Percentiles rank a stretch among this genome's conserved stretches.
These are phyloP conservation scores for Spodoptera exigua DNA, from an alignment of 2,888 invertebrate species.

Conservation along the genomic window DNA sequence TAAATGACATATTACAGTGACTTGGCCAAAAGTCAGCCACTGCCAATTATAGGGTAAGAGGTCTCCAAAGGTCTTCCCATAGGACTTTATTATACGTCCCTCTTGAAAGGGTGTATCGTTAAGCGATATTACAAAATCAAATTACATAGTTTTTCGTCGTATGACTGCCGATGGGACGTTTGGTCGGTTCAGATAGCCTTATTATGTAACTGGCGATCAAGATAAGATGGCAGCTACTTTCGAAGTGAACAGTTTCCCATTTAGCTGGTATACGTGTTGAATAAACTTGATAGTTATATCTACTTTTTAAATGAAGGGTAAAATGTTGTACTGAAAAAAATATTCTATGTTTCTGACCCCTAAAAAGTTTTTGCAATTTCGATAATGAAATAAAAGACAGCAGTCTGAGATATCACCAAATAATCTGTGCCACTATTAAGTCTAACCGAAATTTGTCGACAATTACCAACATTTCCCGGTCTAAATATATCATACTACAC, in stretches of 20 bases:
- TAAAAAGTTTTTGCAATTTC: no score
- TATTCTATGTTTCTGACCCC: no score
- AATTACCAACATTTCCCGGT: constrained; percentile 34
- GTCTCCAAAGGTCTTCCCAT: constrained; percentile 58
- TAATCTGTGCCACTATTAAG: constrained; percentile 7
- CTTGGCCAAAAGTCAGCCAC: constrained; percentile 44
- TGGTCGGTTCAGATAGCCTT: constrained; percentile 27
- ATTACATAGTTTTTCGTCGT: constrained; percentile 65
- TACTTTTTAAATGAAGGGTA: background rate
- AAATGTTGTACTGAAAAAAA: background rate
- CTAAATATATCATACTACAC: constrained; percentile 43
- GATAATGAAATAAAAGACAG: no score
- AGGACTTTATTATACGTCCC: constrained; percentile 63
- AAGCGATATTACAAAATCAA: constrained; percentile 62
- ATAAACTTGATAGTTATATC: constrained; percentile 27
- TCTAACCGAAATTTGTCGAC: constrained; percentile 32
- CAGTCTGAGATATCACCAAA: no score
- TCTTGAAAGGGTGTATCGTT: constrained; percentile 62
- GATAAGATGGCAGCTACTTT: constrained; percentile 34
- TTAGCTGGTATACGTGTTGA: constrained; percentile 20
- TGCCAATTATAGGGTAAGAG: constrained; percentile 59
- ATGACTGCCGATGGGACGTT: constrained; percentile 27
- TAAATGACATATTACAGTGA: constrained; percentile 60
- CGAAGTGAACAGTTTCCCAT: constrained; percentile 31
- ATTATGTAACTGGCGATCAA: constrained; percentile 39